These are phyloP conservation scores for Sebastes hubbsi DNA, from an alignment of 2,797 vertebrate species.

Conservation along the genomic window DNA sequence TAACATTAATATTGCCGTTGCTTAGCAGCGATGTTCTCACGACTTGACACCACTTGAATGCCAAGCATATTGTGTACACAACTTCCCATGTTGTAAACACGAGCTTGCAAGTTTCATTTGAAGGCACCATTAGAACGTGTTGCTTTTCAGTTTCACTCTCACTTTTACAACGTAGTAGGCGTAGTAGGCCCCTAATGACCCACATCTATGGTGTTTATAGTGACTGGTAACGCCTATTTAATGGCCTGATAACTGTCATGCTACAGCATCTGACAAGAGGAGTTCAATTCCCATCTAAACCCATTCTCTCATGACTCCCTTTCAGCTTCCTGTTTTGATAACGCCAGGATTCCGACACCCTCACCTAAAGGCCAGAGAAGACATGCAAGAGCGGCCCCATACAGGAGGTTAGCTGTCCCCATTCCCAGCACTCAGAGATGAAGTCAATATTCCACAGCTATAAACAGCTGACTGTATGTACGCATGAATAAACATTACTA, in stretches of 20 bases:
- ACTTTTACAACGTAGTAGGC: no score
- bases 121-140: no score
- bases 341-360: slow-evolving; percentile 9
- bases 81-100: no score
- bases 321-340: slow-evolving; percentile 14
- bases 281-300: slow-evolving; percentile 11
- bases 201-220: no score
- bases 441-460: slow-evolving; percentile 50
- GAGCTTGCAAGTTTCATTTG: no score
- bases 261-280: background rate
- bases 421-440: slow-evolving; percentile 43
- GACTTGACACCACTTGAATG: no score
- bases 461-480: slow-evolving; percentile 18
- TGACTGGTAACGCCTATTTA: no score
- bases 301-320: background rate
- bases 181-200: no score
- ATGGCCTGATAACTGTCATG: fast-evolving
- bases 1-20: no score
- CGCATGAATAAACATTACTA: slow-evolving; percentile 56
- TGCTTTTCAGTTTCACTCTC: no score
- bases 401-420: slow-evolving; percentile 50
- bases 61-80: no score
- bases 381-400: slow-evolving; percentile 44
- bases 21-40: no score
- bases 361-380: slow-evolving; percentile 22